Conservation (phyloP, 2,797 vertebrate species). For the Meda fulgida region DNA sequence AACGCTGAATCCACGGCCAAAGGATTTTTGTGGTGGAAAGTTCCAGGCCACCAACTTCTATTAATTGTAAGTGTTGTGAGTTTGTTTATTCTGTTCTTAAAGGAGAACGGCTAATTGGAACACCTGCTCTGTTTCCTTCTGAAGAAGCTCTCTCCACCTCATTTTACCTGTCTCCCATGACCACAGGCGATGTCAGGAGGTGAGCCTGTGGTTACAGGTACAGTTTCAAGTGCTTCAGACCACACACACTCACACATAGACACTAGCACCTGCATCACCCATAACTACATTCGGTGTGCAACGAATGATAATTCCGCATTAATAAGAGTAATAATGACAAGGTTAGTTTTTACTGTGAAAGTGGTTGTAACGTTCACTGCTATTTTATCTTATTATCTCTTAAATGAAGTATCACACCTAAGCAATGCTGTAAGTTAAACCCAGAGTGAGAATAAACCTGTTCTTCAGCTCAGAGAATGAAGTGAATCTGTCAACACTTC, state of each 20-base stretch:
- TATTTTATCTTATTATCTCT: constrained; percentile 7
- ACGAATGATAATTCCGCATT: not conserved
- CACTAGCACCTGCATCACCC: constrained; percentile 1
- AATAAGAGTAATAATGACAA: not conserved
- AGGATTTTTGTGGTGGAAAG: constrained; percentile 33
- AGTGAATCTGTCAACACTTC: constrained; percentile 55
- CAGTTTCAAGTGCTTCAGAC: constrained; percentile 23
- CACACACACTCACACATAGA: constrained; percentile 8
- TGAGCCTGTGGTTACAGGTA: constrained; percentile 26
- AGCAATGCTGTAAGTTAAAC: constrained; percentile 8
- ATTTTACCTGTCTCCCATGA: constrained; percentile 35
- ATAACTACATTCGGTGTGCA: not conserved
- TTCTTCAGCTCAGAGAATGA: constrained; percentile 40
- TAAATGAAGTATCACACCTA: not conserved
- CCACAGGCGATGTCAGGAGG: constrained; percentile 35
- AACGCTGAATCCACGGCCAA: constrained; percentile 37
- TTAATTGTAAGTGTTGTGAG: constrained; percentile 34
- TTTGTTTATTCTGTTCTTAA: constrained; percentile 38
- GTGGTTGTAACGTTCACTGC: not conserved
- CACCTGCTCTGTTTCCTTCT: constrained; percentile 43
- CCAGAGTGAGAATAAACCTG: constrained; percentile 39
- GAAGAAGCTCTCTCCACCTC: constrained; percentile 34
- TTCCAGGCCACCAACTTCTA: constrained; percentile 45
- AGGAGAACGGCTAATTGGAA: constrained; percentile 42
- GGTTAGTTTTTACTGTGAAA: not conserved